Percentiles rank a stretch among this genome's conserved stretches.
phyloP scores from a whole-genome alignment of 2,113 vertebrate genomes.

The Corythornis cristatus region DNA sequence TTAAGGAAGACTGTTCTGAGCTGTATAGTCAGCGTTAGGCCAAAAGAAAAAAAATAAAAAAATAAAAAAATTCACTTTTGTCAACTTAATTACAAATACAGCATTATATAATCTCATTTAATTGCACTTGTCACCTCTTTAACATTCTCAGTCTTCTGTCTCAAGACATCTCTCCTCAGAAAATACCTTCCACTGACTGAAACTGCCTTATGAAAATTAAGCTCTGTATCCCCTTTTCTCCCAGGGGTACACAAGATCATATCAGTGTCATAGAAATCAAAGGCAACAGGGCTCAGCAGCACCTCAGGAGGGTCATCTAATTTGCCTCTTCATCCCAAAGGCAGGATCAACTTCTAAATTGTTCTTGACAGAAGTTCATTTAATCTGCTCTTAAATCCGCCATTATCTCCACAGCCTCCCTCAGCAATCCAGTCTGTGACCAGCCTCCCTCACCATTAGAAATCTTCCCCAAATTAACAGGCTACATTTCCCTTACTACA shows the following conservation, averaged over 20 bases:
- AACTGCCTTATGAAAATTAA: not conserved
- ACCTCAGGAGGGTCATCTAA: slow-evolving; percentile 43
- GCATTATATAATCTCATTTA: slow-evolving; percentile 5
- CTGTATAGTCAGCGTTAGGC: not conserved
- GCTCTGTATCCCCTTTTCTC: not conserved
- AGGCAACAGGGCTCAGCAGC: slow-evolving; percentile 34
- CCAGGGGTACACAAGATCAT: not conserved
- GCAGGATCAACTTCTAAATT: slow-evolving; percentile 53
- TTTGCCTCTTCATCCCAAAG: not conserved
- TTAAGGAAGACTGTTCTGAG: not conserved
- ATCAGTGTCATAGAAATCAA: slow-evolving; percentile 15
- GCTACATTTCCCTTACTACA: not conserved
- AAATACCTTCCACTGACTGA: not conserved
- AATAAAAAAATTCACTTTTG: not conserved
- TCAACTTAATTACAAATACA: slow-evolving; percentile 23
- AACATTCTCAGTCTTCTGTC: not conserved
- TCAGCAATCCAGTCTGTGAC: slow-evolving; percentile 9
- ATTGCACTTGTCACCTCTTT: slow-evolving; percentile 28
- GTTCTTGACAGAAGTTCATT: slow-evolving; percentile 57
- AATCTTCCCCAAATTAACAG: slow-evolving; percentile 11
- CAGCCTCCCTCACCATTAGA: not conserved
- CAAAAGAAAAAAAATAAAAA: not conserved
- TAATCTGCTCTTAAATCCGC: slow-evolving; percentile 59
- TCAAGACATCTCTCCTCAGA: not conserved
- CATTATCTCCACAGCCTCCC: not conserved